These are phyloP conservation scores for Lepidothrix coronata DNA, from an alignment of 2,113 vertebrate genomes.

Conservation along the genomic window DNA sequence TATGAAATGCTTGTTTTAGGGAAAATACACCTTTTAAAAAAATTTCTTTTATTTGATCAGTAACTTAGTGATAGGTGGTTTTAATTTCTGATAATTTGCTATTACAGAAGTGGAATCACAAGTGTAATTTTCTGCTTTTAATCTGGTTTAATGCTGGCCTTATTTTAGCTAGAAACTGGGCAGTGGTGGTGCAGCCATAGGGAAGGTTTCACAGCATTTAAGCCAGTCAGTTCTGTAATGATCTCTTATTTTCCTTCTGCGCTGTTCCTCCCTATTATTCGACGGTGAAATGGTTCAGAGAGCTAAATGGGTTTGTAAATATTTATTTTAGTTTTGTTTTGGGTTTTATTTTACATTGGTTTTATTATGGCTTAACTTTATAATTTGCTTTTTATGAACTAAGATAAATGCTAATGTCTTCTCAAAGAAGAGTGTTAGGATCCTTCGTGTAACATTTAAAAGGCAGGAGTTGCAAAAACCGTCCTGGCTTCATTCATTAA, in stretches of 20 bases:
- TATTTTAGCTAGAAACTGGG: background rate
- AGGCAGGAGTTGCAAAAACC: background rate
- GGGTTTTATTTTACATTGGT: background rate
- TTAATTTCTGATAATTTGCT: background rate
- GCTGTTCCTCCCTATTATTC: background rate
- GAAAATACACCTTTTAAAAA: background rate
- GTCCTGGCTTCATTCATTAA: background rate
- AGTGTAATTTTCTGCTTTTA: background rate
- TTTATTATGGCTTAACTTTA: background rate
- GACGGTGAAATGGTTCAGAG: background rate
- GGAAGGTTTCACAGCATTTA: background rate
- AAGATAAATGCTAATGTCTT: background rate
- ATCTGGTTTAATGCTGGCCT: background rate
- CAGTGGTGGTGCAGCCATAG: background rate
- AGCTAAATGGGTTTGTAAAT: background rate
- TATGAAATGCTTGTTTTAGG: background rate
- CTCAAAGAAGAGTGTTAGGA: background rate
- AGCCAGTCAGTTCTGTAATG: background rate
- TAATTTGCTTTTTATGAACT: background rate
- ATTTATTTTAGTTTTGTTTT: background rate
- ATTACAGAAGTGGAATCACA: background rate
- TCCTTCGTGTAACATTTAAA: background rate
- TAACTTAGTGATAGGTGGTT: background rate
- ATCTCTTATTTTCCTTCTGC: background rate
- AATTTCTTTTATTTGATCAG: background rate